Conservation (phyloP, 1,140 invertebrate species). For the Bombus terrestris region DNA sequence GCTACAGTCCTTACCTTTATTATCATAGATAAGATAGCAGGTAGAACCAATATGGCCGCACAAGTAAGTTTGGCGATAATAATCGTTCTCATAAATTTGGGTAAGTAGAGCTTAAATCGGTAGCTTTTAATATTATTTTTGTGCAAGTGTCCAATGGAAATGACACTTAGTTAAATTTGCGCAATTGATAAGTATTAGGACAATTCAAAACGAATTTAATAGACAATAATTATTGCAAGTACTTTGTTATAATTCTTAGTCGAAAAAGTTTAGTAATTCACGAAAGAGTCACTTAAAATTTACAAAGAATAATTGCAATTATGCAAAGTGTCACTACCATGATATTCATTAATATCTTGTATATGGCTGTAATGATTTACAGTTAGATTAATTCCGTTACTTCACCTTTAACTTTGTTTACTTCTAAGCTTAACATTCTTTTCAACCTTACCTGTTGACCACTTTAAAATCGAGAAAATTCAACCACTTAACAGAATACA, state of each 20-base stretch:
- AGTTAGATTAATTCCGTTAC: too few relatives aligned
- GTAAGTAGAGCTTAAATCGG: constrained; percentile 41
- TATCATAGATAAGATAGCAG: constrained; percentile 61
- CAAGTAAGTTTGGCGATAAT: constrained; percentile 17
- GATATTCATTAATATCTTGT: background rate
- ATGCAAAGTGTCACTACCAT: background rate
- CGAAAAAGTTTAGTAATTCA: too few relatives aligned
- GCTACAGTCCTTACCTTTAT: constrained; percentile 39
- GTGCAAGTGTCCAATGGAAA: background rate
- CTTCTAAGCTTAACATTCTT: background rate
- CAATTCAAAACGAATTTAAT: background rate
- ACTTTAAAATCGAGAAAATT: too few relatives aligned
- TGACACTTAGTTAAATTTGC: background rate
- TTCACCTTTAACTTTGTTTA: background rate
- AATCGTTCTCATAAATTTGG: constrained; percentile 16
- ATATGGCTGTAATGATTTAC: background rate
- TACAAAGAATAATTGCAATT: background rate
- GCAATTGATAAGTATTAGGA: too few relatives aligned
- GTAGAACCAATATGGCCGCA: constrained; percentile 41
- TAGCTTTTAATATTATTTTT: background rate
- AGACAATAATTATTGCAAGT: too few relatives aligned
- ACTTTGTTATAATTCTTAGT: too few relatives aligned
- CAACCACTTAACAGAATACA: constrained; percentile 22
- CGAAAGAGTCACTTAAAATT: background rate
- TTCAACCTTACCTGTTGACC: too few relatives aligned